Conservation (phyloP, 2,888 invertebrate species). For the Caenorhabditis sulstoni region DNA sequence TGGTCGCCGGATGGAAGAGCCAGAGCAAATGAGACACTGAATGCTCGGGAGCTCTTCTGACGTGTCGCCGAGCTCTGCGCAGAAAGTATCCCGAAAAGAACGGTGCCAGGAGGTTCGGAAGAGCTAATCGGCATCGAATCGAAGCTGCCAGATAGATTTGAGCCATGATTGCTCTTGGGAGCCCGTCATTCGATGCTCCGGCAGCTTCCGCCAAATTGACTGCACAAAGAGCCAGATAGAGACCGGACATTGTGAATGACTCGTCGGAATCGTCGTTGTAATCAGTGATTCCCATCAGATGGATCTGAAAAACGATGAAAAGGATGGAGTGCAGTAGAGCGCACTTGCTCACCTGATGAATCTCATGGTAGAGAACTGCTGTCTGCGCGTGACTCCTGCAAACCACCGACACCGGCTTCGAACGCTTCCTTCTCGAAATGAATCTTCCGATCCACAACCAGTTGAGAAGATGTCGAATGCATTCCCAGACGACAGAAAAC, state of each 20-base stretch:
- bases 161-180: slow-evolving; percentile 66
- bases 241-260: slow-evolving; percentile 59
- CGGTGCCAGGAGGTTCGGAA: slow-evolving; percentile 71
- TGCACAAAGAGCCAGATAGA: slow-evolving; percentile 77
- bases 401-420: slow-evolving; percentile 73
- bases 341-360: slow-evolving; percentile 67
- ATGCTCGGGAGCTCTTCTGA: slow-evolving; percentile 67
- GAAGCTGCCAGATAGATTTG: slow-evolving; percentile 68
- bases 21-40: slow-evolving; percentile 68
- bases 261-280: slow-evolving; percentile 50
- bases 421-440: slow-evolving; percentile 60
- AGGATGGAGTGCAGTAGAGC: neutral
- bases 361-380: slow-evolving; percentile 78
- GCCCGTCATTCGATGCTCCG: slow-evolving; percentile 69
- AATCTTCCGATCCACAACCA: slow-evolving; percentile 79
- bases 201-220: slow-evolving; percentile 79
- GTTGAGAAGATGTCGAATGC: slow-evolving; percentile 77
- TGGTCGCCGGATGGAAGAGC: slow-evolving; percentile 76
- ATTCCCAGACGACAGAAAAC: slow-evolving; percentile 71
- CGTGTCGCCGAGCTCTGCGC: slow-evolving; percentile 73
- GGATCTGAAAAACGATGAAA: slow-evolving; percentile 65
- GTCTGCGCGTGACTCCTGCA: slow-evolving; percentile 79
- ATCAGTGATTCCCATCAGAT: slow-evolving; percentile 73
- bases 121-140: slow-evolving; percentile 65
- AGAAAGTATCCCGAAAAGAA: slow-evolving; percentile 76